These are phyloP conservation scores for Psilopsiagon aurifrons DNA, from an alignment of 2,113 vertebrate species.

Conservation along the genomic window DNA sequence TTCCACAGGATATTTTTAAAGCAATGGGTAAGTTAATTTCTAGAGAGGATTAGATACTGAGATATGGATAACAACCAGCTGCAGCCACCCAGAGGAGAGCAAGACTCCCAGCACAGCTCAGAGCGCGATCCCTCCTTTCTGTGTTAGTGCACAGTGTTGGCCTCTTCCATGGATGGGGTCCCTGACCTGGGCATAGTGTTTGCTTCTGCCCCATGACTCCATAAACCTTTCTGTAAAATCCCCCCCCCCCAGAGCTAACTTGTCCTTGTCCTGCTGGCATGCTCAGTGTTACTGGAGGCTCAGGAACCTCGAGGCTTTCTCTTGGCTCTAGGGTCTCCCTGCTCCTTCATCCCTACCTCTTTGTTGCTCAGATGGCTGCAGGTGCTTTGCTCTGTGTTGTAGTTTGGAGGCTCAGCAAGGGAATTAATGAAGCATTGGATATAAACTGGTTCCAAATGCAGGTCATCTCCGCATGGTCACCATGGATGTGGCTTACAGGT, in stretches of 20 bases:
- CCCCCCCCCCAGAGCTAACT: background rate
- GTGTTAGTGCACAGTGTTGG: rapidly evolving
- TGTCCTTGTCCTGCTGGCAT: background rate
- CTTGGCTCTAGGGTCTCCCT: background rate
- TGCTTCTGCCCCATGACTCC: background rate
- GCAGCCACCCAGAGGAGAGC: background rate
- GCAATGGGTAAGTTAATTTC: background rate
- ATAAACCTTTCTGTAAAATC: background rate
- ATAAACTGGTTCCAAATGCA: background rate
- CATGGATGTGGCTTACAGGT: background rate
- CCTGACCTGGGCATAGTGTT: background rate
- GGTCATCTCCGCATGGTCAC: rapidly evolving
- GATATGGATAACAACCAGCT: background rate
- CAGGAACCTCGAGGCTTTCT: rapidly evolving
- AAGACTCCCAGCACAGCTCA: background rate
- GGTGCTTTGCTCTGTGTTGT: background rate
- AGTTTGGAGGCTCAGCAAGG: background rate
- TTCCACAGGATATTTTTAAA: conserved; percentile 17
- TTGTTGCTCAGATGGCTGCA: background rate
- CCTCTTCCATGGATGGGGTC: background rate
- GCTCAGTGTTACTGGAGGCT: background rate
- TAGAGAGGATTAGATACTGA: background rate
- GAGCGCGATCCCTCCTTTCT: rapidly evolving
- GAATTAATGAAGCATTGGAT: background rate
- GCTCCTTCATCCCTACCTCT: background rate